Percentiles rank a stretch among this genome's conserved stretches.
These are phyloP conservation scores for Rhopalosiphum nymphaeae DNA, from an alignment of 2,888 invertebrate species.

Conservation along the genomic window DNA sequence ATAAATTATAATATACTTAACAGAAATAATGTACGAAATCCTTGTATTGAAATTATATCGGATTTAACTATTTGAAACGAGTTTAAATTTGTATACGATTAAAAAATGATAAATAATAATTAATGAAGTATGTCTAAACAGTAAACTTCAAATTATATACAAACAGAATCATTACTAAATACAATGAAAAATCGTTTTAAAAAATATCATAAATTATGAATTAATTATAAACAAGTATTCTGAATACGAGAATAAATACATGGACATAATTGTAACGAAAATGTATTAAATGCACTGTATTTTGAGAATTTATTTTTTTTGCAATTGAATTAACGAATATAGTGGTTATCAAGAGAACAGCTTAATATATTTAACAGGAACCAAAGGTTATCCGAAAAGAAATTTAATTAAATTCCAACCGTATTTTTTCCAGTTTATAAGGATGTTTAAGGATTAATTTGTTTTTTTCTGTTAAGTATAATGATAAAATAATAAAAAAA, in stretches of 20 bases:
- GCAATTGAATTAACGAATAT: background rate
- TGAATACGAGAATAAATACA: background rate
- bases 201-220: background rate
- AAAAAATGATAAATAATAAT: background rate
- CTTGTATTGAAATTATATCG: background rate
- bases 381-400: background rate
- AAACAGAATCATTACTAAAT: background rate
- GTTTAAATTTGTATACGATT: background rate
- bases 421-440: background rate
- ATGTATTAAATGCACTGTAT: background rate
- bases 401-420: conserved; percentile 10
- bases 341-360: background rate
- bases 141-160: background rate
- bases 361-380: background rate
- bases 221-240: background rate
- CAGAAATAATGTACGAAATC: background rate
- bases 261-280: background rate
- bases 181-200: background rate
- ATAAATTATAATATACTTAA: background rate
- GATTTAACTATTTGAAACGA: background rate
- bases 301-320: background rate
- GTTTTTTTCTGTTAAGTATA: background rate
- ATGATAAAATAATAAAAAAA: background rate
- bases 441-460: background rate
- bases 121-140: background rate